Evolutionary conservation across 2,888 invertebrate species (phyloP).

Genomic region (Cancer borealis): DNA sequence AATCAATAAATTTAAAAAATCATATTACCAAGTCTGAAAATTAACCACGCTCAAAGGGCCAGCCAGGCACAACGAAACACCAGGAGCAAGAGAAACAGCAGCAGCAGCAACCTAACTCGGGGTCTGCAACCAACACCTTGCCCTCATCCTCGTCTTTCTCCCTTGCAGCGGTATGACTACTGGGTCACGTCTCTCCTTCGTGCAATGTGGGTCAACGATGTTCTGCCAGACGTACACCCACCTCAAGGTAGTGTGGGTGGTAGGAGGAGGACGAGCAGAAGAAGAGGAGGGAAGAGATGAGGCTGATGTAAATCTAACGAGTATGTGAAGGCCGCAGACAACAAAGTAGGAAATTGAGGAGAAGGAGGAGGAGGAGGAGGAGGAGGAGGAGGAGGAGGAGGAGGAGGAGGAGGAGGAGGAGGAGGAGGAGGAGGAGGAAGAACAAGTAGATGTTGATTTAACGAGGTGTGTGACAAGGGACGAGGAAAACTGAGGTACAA

Average conservation of each 20-base stretch:
- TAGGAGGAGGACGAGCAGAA: background rate
- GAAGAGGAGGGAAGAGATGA: background rate
- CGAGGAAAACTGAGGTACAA: too few species aligned
- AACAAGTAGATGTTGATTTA: background rate
- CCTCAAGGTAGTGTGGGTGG: background rate
- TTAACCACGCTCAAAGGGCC: too few species aligned
- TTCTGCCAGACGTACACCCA: background rate
- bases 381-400: background rate
- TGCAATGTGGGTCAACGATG: background rate
- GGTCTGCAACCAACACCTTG: background rate
- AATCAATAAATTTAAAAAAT: background rate
- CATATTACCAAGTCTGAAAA: too few species aligned
- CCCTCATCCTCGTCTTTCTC: background rate
- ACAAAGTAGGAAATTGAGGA: background rate
- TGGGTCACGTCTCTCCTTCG: background rate
- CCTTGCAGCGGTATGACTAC: background rate
- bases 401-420: constrained; percentile 2
- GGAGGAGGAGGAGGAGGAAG: background rate
- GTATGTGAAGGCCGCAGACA: background rate
- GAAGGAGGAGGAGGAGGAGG: background rate
- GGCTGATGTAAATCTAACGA: background rate
- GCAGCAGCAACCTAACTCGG: background rate
- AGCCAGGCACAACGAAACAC: background rate
- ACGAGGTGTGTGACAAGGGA: background rate
- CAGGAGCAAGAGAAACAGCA: background rate